Conservation (phyloP, 2,888 invertebrate species). For the Drosophila anomalipes region DNA sequence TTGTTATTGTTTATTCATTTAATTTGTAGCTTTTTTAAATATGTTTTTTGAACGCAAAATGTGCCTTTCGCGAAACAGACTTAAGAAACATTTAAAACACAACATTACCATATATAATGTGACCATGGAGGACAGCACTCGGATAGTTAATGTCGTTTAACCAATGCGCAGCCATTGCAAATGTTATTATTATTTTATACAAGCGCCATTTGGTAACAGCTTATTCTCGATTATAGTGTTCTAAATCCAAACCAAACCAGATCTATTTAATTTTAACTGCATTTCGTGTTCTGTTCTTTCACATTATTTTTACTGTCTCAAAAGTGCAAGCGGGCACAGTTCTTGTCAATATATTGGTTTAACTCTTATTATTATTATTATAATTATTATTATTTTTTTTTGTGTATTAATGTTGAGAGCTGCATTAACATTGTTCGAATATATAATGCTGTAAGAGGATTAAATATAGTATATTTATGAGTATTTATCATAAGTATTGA, state of each 20-base stretch:
- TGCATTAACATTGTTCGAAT: conserved; percentile 48
- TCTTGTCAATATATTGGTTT: conserved; percentile 44
- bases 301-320: conserved; percentile 1
- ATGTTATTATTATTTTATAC: conserved; percentile 31
- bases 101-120: conserved; percentile 10
- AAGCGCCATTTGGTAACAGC: conserved; percentile 33
- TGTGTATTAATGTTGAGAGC: conserved; percentile 24
- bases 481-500: conserved; percentile 43
- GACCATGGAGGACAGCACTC: conserved; percentile 35
- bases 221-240: conserved; percentile 21
- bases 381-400: conserved; percentile 12
- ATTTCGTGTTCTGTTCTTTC: conserved; percentile 1
- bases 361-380: conserved; percentile 23
- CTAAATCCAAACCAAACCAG: conserved; percentile 18
- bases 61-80: conserved; percentile 44
- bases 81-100: conserved; percentile 26
- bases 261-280: conserved; percentile 11
- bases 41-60: conserved; percentile 30
- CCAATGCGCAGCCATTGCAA: conserved; percentile 48
- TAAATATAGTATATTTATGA: conserved; percentile 24
- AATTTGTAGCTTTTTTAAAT: conserved; percentile 24
- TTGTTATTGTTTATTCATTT: conserved; percentile 32
- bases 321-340: conserved; percentile 21
- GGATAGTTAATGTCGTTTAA: conserved; percentile 11
- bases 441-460: conserved; percentile 27